Evolutionary conservation across 2,888 invertebrate genomes (phyloP).

Genomic region (Conus canariensis): DNA sequence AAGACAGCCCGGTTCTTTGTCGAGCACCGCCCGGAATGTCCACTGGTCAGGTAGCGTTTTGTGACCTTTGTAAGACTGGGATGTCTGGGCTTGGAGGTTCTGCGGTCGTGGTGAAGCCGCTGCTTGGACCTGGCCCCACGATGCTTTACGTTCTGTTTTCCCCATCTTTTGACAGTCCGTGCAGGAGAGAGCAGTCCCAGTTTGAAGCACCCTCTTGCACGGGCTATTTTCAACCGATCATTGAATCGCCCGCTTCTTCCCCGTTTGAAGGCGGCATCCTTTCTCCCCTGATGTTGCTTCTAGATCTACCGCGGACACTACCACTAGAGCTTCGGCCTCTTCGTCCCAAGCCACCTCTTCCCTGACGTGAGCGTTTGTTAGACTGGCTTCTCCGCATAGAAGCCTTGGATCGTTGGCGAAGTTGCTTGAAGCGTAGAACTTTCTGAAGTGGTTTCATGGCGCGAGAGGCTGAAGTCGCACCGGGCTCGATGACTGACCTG

Average conservation of each 20-base stretch:
- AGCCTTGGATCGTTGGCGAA: neutral
- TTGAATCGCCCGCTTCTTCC: neutral
- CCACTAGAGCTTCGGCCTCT: neutral
- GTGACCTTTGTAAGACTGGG: too few relatives aligned
- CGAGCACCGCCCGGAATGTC: too few relatives aligned
- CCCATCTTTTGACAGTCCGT: too few relatives aligned
- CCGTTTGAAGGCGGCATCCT: neutral
- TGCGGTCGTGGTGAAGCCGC: neutral
- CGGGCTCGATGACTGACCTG: neutral
- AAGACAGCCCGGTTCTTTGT: neutral
- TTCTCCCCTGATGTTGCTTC: neutral
- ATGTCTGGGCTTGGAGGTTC: too few relatives aligned
- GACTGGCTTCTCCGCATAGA: neutral
- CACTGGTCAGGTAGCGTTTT: too few relatives aligned
- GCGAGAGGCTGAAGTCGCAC: too few relatives aligned
- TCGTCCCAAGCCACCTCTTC: neutral
- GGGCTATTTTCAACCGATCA: neutral
- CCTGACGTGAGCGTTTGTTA: neutral
- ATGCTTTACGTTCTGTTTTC: too few relatives aligned
- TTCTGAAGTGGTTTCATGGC: neutral
- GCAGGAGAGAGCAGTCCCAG: too few relatives aligned
- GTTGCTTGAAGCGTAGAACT: slow-evolving; percentile 13
- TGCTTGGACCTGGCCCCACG: neutral
- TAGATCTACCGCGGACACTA: too few relatives aligned
- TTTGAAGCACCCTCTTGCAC: neutral